Percentiles rank a stretch among this genome's conserved stretches.
These are phyloP conservation scores for Nyctereutes procyonoides DNA, from an alignment of 2,113 vertebrate genomes.

Conservation along the genomic window DNA sequence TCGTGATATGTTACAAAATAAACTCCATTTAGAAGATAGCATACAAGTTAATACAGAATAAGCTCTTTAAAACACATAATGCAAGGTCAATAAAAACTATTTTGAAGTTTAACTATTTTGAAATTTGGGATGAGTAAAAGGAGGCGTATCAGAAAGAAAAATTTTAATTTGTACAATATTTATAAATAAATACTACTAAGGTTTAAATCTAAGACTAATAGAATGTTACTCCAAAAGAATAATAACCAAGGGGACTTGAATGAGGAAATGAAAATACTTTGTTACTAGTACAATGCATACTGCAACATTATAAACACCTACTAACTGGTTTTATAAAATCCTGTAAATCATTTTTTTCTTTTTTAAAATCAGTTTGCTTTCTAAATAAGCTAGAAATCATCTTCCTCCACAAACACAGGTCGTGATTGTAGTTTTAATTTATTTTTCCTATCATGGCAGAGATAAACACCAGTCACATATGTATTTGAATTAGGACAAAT, in stretches of 20 bases:
- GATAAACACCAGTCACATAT: not conserved
- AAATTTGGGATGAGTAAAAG: not conserved
- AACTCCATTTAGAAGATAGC: not conserved
- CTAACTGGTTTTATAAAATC: not conserved
- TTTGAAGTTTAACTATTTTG: not conserved
- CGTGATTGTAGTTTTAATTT: not conserved
- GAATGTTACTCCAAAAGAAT: not conserved
- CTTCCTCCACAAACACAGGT: conserved; percentile 5
- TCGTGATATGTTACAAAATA: not conserved
- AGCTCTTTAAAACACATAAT: not conserved
- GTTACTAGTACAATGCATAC: not conserved
- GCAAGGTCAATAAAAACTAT: not conserved
- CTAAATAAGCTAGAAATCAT: not conserved
- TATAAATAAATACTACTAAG: conserved; percentile 19
- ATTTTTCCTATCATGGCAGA: conserved; percentile 39
- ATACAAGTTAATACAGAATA: not conserved
- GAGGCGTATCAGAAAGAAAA: not conserved
- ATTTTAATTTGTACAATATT: not conserved
- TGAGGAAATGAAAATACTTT: not conserved
- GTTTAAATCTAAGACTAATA: not conserved
- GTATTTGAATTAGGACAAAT: conserved; percentile 52
- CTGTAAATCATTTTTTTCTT: not conserved
- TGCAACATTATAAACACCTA: not conserved
- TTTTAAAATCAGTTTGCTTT: not conserved
- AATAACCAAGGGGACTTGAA: not conserved